Base-by-base conservation (phyloP, 2,888 invertebrate genomes). In the Odontocerum albicorne region DNA sequence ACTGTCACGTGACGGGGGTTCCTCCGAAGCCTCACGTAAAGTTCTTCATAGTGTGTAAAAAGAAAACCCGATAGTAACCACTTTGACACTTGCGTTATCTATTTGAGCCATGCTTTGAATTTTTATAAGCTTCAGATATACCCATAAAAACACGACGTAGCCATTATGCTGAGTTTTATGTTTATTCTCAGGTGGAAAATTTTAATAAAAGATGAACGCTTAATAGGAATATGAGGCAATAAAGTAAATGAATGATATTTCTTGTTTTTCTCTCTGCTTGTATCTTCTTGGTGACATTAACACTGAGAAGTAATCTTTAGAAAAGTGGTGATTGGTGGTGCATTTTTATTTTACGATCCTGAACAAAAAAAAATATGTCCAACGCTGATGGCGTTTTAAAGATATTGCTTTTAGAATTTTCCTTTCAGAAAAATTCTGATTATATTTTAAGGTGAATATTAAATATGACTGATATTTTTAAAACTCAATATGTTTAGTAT, bases 31-130 rank as follows among this genome's bases (percentile, higher is more conserved):
- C 49, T 35, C 50, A 39, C 47, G 56, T 50, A 50, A 44, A 35
- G 45, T 46, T 51, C 43, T 49, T 50, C 46, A 43, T 31, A 17
- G 43, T 40, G 49, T 43, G 45, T 35, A 35, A 19, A 43, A 35
- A 51, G 42, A 51, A 42, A 45, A 39, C 51, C 36, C 51, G 39
- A 43, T 22, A 36, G 42, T 42, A 35, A 22, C 47, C 47, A 47
- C 47, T 55, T 55, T 55, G 59, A 55, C 59, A 52, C 55, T 49
- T 39, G 49, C 53, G 46, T 59, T 59, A 59, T 59, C 59, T 59
- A 55, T 59, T 56, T 53, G 43, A 42, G 36, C 39, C 56, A 53
- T 46, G 56, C 49, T 53, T 35, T 45, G 59, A 59, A 59, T 59
- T 59, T 59, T 59, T 55, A 59, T 55, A 49, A 42, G 51, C 44